Percentiles rank a stretch among this genome's conserved stretches.
Conservation (phyloP, 37 sponge, comb jelly and placozoan genomes). For the Petrosia ficiformis region DNA sequence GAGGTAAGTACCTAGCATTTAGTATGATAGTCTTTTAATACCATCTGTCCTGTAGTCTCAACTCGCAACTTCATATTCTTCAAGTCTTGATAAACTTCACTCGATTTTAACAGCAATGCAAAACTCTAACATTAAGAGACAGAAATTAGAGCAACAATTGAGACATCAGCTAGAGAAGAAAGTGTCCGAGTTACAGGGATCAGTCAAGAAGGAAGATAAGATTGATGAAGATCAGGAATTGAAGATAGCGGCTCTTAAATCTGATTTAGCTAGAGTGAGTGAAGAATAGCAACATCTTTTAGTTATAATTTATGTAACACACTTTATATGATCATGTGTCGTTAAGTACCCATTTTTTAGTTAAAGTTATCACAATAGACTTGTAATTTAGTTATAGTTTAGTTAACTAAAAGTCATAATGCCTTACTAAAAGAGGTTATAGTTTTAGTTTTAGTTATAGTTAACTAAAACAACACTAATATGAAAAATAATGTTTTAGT, state of each 20-base stretch:
- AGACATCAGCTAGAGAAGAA: constrained; percentile 29
- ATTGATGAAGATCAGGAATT: not conserved
- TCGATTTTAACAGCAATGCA: constrained; percentile 39
- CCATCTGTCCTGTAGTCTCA: not conserved
- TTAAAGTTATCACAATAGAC: too few species aligned
- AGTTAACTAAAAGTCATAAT: too few species aligned
- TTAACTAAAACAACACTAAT: too few species aligned
- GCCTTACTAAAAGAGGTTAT: too few species aligned
- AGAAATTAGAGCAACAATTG: constrained; percentile 58
- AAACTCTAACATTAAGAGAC: constrained; percentile 45
- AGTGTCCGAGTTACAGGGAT: constrained; percentile 10
- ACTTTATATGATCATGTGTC: too few species aligned
- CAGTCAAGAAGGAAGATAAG: constrained; percentile 4
- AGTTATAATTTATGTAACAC: not conserved
- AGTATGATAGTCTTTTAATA: not conserved
- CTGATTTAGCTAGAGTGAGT: constrained; percentile 56
- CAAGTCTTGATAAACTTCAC: constrained; percentile 61
- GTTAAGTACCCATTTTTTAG: too few species aligned
- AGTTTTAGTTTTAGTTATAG: too few species aligned
- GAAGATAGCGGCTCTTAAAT: constrained; percentile 10
- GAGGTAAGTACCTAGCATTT: not conserved
- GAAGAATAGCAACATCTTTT: not conserved
- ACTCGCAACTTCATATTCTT: constrained; percentile 19
- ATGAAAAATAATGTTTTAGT: too few species aligned
- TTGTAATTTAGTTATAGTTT: too few species aligned